Conservation (phyloP, 2,113 vertebrate genomes). For the Pimephales promelas region DNA sequence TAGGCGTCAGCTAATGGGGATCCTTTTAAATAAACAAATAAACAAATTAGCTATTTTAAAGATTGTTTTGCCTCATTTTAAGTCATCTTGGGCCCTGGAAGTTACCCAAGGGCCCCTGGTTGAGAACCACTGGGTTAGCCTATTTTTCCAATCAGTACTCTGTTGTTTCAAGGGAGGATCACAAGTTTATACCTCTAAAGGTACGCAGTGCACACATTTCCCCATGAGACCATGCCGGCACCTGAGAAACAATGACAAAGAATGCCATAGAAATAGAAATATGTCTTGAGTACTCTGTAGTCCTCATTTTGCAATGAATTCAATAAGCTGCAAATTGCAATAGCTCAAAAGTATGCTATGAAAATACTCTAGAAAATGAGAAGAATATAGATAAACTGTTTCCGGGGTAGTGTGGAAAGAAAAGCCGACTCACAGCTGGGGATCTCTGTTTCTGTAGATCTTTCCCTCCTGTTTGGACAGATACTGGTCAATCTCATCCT, state of each 20-base stretch:
- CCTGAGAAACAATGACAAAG: conserved; percentile 67
- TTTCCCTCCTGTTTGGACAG: conserved; percentile 95
- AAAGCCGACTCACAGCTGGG: conserved; percentile 87
- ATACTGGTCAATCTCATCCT: conserved; percentile 95
- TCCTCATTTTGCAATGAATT: neutral
- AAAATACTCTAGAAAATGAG: neutral
- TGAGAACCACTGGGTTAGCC: neutral
- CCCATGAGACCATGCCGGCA: conserved; percentile 93
- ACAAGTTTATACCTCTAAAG: conserved; percentile 86
- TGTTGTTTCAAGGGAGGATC: neutral
- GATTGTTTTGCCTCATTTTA: neutral
- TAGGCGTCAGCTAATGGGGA: no score
- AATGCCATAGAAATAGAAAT: neutral
- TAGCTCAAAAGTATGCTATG: neutral
- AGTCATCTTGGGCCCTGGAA: neutral
- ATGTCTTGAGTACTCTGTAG: neutral
- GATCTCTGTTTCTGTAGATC: conserved; percentile 91
- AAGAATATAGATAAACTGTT: neutral
- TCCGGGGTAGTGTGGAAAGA: neutral
- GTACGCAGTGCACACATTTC: conserved; percentile 97
- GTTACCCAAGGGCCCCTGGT: neutral
- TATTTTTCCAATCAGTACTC: neutral
- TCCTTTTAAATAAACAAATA: no score
- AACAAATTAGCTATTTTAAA: neutral
- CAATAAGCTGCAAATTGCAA: neutral